Conservation (phyloP, 2,888 invertebrate genomes). For the Tetropium fuscum region DNA sequence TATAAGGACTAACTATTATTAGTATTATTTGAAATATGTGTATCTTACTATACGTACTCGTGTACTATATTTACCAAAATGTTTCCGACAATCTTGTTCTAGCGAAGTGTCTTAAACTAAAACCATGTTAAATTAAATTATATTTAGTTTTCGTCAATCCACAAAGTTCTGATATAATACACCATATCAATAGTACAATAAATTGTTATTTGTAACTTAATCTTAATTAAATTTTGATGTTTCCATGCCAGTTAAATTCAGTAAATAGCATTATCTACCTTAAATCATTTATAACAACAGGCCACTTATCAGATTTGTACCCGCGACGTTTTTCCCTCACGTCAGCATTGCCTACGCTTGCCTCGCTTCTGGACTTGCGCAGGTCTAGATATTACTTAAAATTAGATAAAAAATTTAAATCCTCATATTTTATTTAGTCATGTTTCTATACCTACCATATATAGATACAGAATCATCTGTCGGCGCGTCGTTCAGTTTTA, state of each 20-base stretch:
- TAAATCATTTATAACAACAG: constrained; percentile 3
- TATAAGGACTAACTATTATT: too few relatives aligned
- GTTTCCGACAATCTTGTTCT: too few relatives aligned
- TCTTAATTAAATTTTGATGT: constrained; percentile 17
- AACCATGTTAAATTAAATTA: too few relatives aligned
- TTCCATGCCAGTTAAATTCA: constrained; percentile 5
- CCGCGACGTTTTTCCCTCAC: constrained; percentile 6
- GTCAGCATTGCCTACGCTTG: not conserved
- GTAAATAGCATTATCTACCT: constrained; percentile 8
- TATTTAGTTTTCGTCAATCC: too few relatives aligned
- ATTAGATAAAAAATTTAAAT: constrained; percentile 18
- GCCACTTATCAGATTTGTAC: constrained; percentile 17
- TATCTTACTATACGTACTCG: too few relatives aligned
- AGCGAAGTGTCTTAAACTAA: not conserved
- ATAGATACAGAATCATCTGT: constrained; percentile 12
- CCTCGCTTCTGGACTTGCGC: not conserved
- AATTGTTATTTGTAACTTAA: not conserved
- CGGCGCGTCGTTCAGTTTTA: not conserved
- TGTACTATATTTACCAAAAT: too few relatives aligned
- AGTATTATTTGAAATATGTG: too few relatives aligned
- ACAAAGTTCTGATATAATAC: too few relatives aligned
- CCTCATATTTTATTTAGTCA: constrained; percentile 2
- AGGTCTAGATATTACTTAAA: constrained; percentile 6
- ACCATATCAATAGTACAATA: not conserved
- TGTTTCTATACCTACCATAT: not conserved